Conservation (phyloP, 2,888 invertebrate species). For the Hanleya hanleyi region DNA sequence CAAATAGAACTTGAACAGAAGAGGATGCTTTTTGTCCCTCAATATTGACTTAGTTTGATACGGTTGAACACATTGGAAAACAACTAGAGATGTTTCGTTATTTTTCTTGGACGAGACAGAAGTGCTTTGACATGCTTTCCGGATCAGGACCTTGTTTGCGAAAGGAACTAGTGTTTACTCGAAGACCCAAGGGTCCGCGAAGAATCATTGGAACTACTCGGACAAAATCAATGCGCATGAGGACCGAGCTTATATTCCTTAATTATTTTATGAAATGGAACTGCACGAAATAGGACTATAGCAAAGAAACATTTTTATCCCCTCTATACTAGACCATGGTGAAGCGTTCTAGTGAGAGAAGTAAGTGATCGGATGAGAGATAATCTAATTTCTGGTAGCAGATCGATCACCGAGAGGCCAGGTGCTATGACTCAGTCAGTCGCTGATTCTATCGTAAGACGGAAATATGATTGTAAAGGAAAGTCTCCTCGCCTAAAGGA, state of each 20-base stretch:
- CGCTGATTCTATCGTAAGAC: not conserved
- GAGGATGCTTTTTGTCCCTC: no score
- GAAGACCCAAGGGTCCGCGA: no score
- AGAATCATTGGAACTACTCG: no score
- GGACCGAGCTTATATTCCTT: not conserved
- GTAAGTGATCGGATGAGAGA: conserved; percentile 6
- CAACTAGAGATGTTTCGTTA: no score
- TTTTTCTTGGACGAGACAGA: no score
- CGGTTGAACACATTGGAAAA: no score
- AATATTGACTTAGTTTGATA: no score
- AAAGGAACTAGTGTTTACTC: no score
- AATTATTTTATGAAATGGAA: conserved; percentile 2
- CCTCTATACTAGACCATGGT: not conserved
- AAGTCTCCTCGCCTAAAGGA: not conserved
- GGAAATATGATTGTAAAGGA: not conserved
- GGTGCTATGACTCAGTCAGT: not conserved
- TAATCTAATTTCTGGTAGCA: not conserved
- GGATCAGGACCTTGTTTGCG: no score
- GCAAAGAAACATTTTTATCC: conserved; percentile 4
- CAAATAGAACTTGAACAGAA: no score
- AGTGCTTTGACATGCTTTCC: no score
- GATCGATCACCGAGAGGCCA: not conserved
- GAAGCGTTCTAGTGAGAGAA: not conserved
- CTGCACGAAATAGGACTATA: not conserved
- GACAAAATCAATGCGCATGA: not conserved